Evolutionary conservation across 2,113 vertebrate genomes (phyloP).

Genomic region (Onychostruthus taczanowskii): DNA sequence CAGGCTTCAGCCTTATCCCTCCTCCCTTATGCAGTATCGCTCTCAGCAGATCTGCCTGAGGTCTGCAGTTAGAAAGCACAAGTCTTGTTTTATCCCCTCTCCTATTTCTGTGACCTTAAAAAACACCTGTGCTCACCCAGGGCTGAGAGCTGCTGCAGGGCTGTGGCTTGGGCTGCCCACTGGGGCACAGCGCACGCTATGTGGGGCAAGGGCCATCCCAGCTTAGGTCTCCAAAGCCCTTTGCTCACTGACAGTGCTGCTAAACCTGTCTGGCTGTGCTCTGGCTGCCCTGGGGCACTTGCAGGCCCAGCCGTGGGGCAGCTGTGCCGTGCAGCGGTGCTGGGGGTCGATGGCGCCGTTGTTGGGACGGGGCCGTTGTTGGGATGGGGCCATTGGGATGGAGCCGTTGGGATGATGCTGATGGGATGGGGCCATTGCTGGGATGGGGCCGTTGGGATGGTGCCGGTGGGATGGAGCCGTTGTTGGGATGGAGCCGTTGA

Average conservation of each 20-base stretch:
- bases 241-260: neutral
- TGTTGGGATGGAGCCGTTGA: neutral
- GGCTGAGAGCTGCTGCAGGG: neutral
- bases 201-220: neutral
- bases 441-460: no score
- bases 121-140: neutral
- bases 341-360: neutral
- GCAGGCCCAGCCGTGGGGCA: neutral
- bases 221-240: neutral
- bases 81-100: neutral
- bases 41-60: neutral
- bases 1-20: neutral
- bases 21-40: neutral
- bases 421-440: no score
- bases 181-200: rapidly evolving
- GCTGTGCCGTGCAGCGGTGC: neutral
- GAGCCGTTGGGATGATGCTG: rapidly evolving
- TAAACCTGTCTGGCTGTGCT: neutral
- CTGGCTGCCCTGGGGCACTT: rapidly evolving
- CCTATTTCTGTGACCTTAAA: neutral
- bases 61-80: neutral
- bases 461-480: no score
- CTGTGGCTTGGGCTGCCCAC: rapidly evolving
- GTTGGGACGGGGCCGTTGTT: neutral
- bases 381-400: no score